These are phyloP conservation scores for Garra rufa DNA, from an alignment of 2,113 vertebrate genomes.

Conservation along the genomic window DNA sequence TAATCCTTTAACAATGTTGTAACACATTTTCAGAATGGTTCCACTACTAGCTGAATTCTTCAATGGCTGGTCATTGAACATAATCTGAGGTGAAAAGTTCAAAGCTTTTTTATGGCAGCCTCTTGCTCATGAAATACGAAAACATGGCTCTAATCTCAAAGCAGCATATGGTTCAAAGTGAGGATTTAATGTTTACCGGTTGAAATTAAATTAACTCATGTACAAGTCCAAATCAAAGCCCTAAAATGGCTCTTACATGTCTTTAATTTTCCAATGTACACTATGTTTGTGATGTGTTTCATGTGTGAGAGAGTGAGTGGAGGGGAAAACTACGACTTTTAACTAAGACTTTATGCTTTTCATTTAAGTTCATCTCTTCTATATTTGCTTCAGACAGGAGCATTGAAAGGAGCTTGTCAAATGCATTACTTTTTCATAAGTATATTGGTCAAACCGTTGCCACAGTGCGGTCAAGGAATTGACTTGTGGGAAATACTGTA, in stretches of 20 bases:
- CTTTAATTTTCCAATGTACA: constrained; percentile 13
- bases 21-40: constrained; percentile 41
- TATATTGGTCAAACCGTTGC: constrained; percentile 5
- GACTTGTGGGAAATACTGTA: neutral
- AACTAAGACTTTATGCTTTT: constrained; percentile 12
- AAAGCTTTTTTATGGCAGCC: constrained; percentile 49
- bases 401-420: neutral
- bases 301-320: constrained; percentile 11
- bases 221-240: constrained; percentile 63
- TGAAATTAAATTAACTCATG: constrained; percentile 63
- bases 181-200: constrained; percentile 66
- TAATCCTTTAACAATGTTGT: neutral
- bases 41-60: constrained; percentile 61
- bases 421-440: constrained; percentile 19
- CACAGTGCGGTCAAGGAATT: neutral
- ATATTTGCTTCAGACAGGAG: neutral
- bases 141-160: constrained; percentile 67
- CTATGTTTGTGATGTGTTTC: constrained; percentile 20
- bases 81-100: constrained; percentile 62
- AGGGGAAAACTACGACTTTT: neutral
- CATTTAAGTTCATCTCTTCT: neutral
- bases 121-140: constrained; percentile 49
- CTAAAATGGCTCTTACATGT: constrained; percentile 35
- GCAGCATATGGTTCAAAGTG: constrained; percentile 65
- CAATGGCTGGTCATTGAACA: constrained; percentile 59